Conservation (phyloP, 2,797 vertebrate genomes). For the Anguilla obscura region DNA sequence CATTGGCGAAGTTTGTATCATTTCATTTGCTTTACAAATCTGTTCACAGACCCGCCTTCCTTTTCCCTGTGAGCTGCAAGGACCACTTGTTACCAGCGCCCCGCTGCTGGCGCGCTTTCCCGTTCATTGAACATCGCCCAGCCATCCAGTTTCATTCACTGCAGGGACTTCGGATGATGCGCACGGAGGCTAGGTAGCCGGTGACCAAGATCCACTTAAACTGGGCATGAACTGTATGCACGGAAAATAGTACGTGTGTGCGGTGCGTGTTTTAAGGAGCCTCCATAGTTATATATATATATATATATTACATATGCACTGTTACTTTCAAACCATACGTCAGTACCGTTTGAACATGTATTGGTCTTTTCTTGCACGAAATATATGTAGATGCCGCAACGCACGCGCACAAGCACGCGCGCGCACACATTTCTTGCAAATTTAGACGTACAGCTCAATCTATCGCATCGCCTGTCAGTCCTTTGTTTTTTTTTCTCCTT, state of each 20-base stretch:
- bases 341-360: not conserved
- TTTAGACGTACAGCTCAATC: not conserved
- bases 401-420: not conserved
- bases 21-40: slow-evolving; percentile 18
- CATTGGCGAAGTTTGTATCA: not conserved
- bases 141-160: slow-evolving; percentile 26
- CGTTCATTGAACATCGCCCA: slow-evolving; percentile 18
- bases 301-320: not conserved
- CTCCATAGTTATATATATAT: not conserved
- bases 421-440: not conserved
- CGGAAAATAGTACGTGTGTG: not conserved
- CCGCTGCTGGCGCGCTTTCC: slow-evolving; percentile 42
- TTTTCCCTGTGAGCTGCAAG: slow-evolving; percentile 33
- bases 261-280: not conserved
- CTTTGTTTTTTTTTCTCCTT: not conserved
- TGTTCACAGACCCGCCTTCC: not conserved
- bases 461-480: not conserved
- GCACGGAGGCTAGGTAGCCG: not conserved
- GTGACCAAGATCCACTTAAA: not conserved
- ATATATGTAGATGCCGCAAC: not conserved
- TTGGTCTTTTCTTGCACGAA: not conserved
- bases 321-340: not conserved
- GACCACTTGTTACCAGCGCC: slow-evolving; percentile 50
- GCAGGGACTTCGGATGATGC: not conserved
- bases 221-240: not conserved